phyloP scores from a whole-genome alignment of 2,888 invertebrate genomes.

The Pomacea canaliculata region DNA sequence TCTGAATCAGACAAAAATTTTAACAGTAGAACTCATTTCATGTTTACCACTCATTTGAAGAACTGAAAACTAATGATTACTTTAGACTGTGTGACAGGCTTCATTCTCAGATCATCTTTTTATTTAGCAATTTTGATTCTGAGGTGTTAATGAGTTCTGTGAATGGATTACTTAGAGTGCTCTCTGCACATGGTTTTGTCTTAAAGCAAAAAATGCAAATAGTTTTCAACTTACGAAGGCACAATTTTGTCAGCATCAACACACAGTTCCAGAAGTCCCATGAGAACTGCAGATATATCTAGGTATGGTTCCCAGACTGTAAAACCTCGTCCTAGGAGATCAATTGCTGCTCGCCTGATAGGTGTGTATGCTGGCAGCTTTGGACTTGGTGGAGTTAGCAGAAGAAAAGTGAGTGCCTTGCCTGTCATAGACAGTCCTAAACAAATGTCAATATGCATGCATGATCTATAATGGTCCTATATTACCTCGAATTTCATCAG shows the following conservation, averaged over 20 bases:
- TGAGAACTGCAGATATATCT: constrained; percentile 88
- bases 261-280: constrained; percentile 80
- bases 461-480: no score
- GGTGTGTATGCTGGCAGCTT: constrained; percentile 92
- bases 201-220: no score
- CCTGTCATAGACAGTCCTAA: constrained; percentile 66
- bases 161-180: no score
- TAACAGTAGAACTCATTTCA: no score
- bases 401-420: constrained; percentile 91
- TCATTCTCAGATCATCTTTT: no score
- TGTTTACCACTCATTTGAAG: no score
- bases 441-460: constrained; percentile 9
- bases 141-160: no score
- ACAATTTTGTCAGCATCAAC: constrained; percentile 68
- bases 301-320: constrained; percentile 99
- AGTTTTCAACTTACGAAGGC: constrained; percentile 55
- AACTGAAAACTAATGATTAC: no score
- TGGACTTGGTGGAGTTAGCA: constrained; percentile 84
- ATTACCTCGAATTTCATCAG: no score
- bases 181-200: no score
- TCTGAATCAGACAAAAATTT: constrained; percentile 67
- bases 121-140: no score
- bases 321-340: constrained; percentile 96
- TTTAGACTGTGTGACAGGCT: no score
- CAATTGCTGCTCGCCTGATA: constrained; percentile 87